These are phyloP conservation scores for Melieria picta DNA, from an alignment of 2,888 invertebrate genomes.

Conservation along the genomic window DNA sequence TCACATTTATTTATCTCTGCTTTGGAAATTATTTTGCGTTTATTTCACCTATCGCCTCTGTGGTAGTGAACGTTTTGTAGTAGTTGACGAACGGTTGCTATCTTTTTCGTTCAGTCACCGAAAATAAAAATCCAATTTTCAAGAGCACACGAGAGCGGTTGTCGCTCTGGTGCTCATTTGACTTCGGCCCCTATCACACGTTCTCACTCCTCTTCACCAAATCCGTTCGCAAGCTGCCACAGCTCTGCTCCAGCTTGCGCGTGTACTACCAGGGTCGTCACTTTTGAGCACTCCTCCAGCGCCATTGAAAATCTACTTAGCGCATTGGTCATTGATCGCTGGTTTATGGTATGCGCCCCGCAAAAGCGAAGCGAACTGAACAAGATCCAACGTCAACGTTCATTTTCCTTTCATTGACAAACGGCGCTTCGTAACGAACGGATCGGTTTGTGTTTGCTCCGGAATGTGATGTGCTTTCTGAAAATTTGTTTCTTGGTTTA, in stretches of 20 bases:
- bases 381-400: constrained; percentile 63
- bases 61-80: too few species aligned
- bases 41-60: too few species aligned
- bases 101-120: too few species aligned
- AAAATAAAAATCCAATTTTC: constrained; percentile 22
- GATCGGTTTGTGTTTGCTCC: constrained; percentile 54
- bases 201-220: not conserved
- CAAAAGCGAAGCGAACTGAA: constrained; percentile 40
- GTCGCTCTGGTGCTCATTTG: not conserved
- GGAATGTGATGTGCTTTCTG: constrained; percentile 15
- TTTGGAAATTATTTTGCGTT: too few species aligned
- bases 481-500: not conserved
- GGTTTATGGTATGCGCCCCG: not conserved
- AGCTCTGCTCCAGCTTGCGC: constrained; percentile 6
- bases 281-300: constrained; percentile 22
- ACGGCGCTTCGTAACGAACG: constrained; percentile 59
- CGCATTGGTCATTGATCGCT: too few species aligned
- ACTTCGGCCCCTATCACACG: not conserved
- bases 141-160: constrained; percentile 41
- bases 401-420: constrained; percentile 66
- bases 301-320: not conserved
- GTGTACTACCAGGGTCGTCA: constrained; percentile 24
- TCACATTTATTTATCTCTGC: too few species aligned
- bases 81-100: too few species aligned
- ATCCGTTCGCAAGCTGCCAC: too few species aligned